A percentile compares a stretch with the other conserved stretches of the same genome.
Conservation (phyloP, 2,888 invertebrate genomes). For the Bellardia bayeri region DNA sequence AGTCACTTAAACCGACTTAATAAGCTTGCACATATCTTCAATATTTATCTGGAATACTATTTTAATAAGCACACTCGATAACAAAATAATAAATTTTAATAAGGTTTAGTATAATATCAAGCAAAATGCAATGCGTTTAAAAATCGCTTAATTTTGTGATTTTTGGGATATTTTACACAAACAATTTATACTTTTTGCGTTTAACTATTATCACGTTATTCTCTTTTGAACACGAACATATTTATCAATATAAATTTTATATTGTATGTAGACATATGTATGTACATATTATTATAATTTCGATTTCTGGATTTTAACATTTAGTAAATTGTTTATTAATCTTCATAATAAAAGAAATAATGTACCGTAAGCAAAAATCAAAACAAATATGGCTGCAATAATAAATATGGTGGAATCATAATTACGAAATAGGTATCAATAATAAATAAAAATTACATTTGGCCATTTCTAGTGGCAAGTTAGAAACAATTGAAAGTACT, state of each 20-base stretch:
- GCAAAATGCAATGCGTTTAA: too few relatives aligned
- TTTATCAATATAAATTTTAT: background rate
- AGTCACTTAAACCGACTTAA: too few relatives aligned
- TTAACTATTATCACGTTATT: background rate
- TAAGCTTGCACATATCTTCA: too few relatives aligned
- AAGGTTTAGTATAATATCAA: too few relatives aligned
- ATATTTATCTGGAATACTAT: too few relatives aligned
- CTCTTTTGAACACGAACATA: background rate
- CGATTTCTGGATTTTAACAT: constrained; percentile 18
- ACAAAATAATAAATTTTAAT: too few relatives aligned
- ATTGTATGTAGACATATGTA: background rate
- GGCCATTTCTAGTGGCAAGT: background rate
- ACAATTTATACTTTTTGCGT: background rate
- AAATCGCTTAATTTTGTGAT: background rate
- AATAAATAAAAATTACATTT: constrained; percentile 20
- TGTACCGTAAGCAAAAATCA: constrained; percentile 62
- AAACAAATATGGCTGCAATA: constrained; percentile 66
- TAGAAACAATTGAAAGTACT: background rate
- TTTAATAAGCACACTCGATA: too few relatives aligned
- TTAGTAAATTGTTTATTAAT: constrained; percentile 11
- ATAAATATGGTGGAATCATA: constrained; percentile 36
- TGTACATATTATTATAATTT: background rate
- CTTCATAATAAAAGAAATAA: constrained; percentile 27
- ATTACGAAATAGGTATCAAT: background rate
- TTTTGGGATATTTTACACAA: background rate